Evolutionary conservation across 1,140 invertebrate species (phyloP).

Genomic region (Sycobia sp.): DNA sequence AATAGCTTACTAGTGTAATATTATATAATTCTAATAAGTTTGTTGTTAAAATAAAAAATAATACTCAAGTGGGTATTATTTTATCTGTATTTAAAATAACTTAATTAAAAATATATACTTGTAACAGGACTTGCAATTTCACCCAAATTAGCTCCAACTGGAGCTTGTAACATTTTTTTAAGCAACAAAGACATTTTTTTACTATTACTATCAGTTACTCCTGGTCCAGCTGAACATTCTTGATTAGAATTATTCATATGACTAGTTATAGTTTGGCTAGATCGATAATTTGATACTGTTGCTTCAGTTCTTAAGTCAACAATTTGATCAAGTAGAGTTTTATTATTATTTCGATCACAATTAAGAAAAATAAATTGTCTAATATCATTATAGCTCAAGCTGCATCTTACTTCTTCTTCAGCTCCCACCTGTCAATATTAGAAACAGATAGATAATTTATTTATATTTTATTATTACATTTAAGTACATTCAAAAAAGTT

Average conservation of each 20-base stretch:
- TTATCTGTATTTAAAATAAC: no score
- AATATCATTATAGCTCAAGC: conserved; percentile 47
- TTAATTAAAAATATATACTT: conserved; percentile 27
- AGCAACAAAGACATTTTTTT: conserved; percentile 43
- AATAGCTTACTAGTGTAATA: no score
- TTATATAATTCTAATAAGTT: no score
- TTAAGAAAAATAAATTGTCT: conserved; percentile 44
- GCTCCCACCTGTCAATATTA: conserved; percentile 44
- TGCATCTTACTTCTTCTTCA: conserved; percentile 46
- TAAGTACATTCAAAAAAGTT: no score
- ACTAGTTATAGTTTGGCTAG: conserved; percentile 23
- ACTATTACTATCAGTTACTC: conserved; percentile 18
- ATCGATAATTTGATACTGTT: conserved; percentile 27
- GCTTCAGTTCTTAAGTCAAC: conserved; percentile 42
- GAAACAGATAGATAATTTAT: no score
- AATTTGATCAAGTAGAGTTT: conserved; percentile 34
- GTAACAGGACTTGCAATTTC: conserved; percentile 49
- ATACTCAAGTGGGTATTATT: no score
- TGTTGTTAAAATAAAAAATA: no score
- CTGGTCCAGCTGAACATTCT: conserved; percentile 30
- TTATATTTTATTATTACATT: no score
- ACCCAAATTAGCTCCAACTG: conserved; percentile 53
- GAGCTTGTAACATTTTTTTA: conserved; percentile 57
- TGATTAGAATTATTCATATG: conserved; percentile 26
- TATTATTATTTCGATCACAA: conserved; percentile 46